These are phyloP conservation scores for Andricus grossulariae DNA, from an alignment of 1,140 invertebrate genomes.

Conservation along the genomic window DNA sequence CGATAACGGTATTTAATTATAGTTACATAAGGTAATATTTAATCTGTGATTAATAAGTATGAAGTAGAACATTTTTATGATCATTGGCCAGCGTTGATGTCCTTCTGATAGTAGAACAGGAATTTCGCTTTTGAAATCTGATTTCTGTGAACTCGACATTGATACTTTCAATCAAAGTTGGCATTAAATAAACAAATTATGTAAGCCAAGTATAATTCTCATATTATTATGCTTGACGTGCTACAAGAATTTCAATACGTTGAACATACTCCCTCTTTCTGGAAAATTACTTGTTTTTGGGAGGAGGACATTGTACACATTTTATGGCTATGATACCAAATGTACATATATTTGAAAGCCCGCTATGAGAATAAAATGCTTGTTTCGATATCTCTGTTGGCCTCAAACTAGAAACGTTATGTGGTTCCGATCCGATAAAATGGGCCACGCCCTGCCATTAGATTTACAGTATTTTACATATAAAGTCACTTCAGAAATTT, in stretches of 20 bases:
- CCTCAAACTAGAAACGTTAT: conserved; percentile 15
- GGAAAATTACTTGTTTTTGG: background rate
- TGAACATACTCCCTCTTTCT: background rate
- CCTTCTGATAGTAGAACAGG: too few species aligned
- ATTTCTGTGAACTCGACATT: background rate
- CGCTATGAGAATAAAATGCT: conserved; percentile 15
- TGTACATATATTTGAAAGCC: background rate
- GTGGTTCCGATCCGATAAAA: conserved; percentile 41
- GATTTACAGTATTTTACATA: conserved; percentile 45
- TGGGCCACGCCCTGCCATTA: conserved; percentile 57
- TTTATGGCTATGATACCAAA: background rate
- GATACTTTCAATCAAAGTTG: background rate
- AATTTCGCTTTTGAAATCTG: background rate
- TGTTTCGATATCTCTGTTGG: background rate
- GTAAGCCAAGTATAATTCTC: background rate
- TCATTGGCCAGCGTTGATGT: too few species aligned
- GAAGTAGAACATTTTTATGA: background rate
- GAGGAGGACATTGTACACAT: background rate
- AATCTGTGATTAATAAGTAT: background rate
- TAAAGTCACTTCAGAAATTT: background rate
- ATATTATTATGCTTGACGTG: background rate
- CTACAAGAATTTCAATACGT: conserved; percentile 2
- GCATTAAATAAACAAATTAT: background rate
- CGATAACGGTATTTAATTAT: conserved; percentile 33
- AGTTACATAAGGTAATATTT: too few species aligned